Evolutionary conservation across 2,113 vertebrate species (phyloP), one percentile per base, ranked within the genome.

Genomic region (Salvator merianae): DNA sequence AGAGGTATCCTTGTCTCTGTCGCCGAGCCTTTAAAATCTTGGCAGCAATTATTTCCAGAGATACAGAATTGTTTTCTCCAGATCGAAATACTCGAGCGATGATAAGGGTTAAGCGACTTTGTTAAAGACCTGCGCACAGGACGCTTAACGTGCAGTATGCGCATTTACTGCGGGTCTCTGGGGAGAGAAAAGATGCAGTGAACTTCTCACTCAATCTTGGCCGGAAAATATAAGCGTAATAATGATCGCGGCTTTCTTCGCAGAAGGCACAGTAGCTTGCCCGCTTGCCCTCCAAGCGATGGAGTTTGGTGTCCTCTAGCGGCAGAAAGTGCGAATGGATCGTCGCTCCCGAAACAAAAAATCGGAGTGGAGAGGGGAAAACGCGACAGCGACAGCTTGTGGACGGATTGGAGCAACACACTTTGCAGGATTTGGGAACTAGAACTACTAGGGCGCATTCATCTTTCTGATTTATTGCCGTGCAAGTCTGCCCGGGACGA

Each of bases 221-320:
- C 65, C 28, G 10, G 18, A 18, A 77, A 72, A 71, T 36, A 10
- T 53, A 32, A 9, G 26, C 43, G 24, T 16, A 28, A 50, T 32
- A 62, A 4, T 43, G 20, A 34, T 16, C 2, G 7, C 50, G 3
- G 40, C 36, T 53, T 34, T 53, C 38, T 36, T 1, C 43, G 1
- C 47, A 18, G 5, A 69, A 55, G 20, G 55, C 55, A 16, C 55
- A 20, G 20, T 1, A 20, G 14, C 55, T 20, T 20, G 55, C 14
- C 55, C 20, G 55, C 1, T 0, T 47, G 5, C 7, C 0, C 0
- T 1, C 38, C 2, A 1, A 18, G 53, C 5, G 86, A 88, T 30
- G 68, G 36, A 59, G 84, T 86, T 84, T 91, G 90, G 76, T 91
- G 91, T 92, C 95, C 85, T 36, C 95, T 79, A 82, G 81, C 5